phyloP scores from a whole-genome alignment of 2,888 invertebrate genomes.

The Punctoribates punctum region DNA sequence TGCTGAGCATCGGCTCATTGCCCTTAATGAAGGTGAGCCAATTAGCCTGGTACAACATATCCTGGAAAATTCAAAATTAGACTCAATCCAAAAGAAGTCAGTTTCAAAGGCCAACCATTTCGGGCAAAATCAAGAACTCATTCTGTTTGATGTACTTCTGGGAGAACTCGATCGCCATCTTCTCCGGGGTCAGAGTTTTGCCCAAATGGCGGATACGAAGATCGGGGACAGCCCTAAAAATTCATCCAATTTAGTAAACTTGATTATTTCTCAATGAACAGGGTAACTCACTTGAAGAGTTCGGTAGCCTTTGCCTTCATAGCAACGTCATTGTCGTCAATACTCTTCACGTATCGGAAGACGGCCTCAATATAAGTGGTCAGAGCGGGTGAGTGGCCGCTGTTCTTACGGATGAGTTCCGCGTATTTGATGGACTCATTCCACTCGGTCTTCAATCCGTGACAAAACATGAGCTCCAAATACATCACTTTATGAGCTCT shows the following conservation, averaged over 20 bases:
- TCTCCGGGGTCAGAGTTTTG: constrained; percentile 27
- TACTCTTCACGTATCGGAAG: constrained; percentile 1
- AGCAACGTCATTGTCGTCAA: not conserved
- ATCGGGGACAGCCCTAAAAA: not conserved
- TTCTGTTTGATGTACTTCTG: not conserved
- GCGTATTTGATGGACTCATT: not conserved
- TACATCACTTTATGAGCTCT: constrained; percentile 24
- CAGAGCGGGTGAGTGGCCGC: not conserved
- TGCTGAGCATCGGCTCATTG: not conserved
- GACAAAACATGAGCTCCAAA: constrained; percentile 26
- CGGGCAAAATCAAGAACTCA: constrained; percentile 17
- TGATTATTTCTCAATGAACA: not conserved
- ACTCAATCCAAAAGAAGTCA: not conserved
- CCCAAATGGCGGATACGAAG: constrained; percentile 28
- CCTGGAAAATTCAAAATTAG: not conserved
- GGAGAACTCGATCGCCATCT: not conserved
- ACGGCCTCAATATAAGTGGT: not conserved
- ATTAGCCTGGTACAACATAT: not conserved
- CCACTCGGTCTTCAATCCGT: constrained; percentile 22
- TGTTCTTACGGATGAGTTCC: not conserved
- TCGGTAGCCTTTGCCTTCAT: not conserved
- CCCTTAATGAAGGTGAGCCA: not conserved
- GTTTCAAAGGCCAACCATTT: not conserved
- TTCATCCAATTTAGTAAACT: not conserved
- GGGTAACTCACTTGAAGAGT: constrained; percentile 7